Evolutionary conservation across 2,113 vertebrate species (phyloP).

Genomic region (Petromus typicus): DNA sequence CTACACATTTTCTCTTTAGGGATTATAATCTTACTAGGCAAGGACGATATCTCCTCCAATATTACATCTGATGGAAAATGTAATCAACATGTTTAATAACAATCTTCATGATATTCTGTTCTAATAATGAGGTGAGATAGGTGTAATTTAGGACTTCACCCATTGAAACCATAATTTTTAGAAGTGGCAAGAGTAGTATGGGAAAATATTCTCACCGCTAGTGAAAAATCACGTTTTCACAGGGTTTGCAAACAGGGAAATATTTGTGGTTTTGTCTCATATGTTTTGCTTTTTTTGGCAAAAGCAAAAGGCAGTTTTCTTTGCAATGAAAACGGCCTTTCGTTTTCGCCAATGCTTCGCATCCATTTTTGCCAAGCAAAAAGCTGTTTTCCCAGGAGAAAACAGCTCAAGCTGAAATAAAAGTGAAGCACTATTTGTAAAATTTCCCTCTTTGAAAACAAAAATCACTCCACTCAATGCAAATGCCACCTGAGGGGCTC

Average conservation of each 20-base stretch:
- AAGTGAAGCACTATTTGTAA: constrained; percentile 80
- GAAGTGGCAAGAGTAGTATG: constrained; percentile 61
- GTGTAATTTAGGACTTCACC: constrained; percentile 56
- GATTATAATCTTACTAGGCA: neutral
- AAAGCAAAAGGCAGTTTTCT: constrained; percentile 85
- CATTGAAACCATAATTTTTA: constrained; percentile 67
- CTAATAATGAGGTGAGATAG: constrained; percentile 26
- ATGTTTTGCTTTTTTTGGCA: constrained; percentile 85
- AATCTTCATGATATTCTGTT: neutral
- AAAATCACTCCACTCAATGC: constrained; percentile 68
- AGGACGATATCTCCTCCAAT: neutral
- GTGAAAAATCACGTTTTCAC: constrained; percentile 82
- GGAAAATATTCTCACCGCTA: constrained; percentile 78
- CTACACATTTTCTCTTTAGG: neutral
- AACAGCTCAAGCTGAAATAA: constrained; percentile 83
- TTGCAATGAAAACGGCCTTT: constrained; percentile 84
- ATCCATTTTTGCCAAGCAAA: constrained; percentile 85
- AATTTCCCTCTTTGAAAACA: constrained; percentile 79
- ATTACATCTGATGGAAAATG: neutral
- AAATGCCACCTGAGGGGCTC: constrained; percentile 66
- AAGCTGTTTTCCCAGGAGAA: constrained; percentile 84
- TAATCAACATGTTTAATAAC: constrained; percentile 21
- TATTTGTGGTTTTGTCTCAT: constrained; percentile 85
- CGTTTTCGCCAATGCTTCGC: constrained; percentile 83
- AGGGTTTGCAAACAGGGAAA: constrained; percentile 84